Evolutionary conservation across 2,113 vertebrate genomes (phyloP), one percentile per base, ranked within the genome.

Genomic region (Chitala chitala): DNA sequence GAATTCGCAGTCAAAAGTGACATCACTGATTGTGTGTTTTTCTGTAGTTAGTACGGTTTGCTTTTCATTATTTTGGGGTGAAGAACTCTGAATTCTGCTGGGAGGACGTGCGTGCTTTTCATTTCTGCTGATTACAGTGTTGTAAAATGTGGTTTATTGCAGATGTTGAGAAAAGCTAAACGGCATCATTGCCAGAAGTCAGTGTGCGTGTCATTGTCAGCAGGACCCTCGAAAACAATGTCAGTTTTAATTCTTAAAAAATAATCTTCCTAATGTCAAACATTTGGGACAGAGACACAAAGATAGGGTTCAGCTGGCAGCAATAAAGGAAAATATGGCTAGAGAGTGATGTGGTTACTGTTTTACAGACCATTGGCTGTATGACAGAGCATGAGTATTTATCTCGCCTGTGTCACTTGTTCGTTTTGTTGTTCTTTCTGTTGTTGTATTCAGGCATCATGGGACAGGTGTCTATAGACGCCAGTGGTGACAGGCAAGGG

Each of bases 391-490:
- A 38, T 85, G 85, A 76, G 80, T 90, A 79, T 89, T 90, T 89
- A 86, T 69, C 77, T 91, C 92, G 61, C 36, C 80, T 76, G 83
- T 86, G 75, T 73, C 84, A 84, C 78, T 86, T 82, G 89, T 86
- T 88, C 61, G 85, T 86, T 83, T 78, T 85, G 55, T 86, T 78
- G 83, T 86, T 90, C 84, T 66, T 86, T 72, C 33, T 75, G 78
- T 91, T 80, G 78, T 77, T 31, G 82, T 87, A 82, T 72, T 69
- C 74, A 99, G 97, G 97, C 74, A 98, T 99, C 42, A 94, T 96
- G 3, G 95, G 97, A 38, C 95, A 93, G 80, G 96, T 99, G 46
- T 98, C 95, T 55, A 95, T 98, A 63, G 97, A 99, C 79, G 86
- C 84, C 73, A 98, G 94, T 0, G 97, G 97, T 58, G 97, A 99